Base-by-base conservation (phyloP, 2,113 vertebrate species). In the Neopipo cinnamomea region DNA sequence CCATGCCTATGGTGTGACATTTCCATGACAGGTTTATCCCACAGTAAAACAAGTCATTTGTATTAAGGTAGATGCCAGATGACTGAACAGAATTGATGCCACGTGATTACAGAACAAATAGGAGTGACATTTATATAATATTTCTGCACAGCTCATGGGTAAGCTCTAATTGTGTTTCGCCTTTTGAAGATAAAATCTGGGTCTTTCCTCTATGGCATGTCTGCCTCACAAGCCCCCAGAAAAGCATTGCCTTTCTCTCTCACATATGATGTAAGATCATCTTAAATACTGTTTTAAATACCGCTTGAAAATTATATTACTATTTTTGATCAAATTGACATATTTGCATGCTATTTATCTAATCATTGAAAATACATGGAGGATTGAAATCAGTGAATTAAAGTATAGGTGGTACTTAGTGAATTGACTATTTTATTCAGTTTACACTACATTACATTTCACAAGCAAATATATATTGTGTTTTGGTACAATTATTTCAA, bases 1-100 rank as follows among this genome's bases (percentile, higher is more conserved):
- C 19, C 53, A 33, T 2, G 7, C 12, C 19, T 3, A 3, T 4
- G 8, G 14, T 20, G 21, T 14, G 27, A 41, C 31, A 55, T 56
- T 39, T 31, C 47, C 39, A 20, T 46, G 14, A 21, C 25, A 8
- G 8, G 5, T 13, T 30, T 24, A 56, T 62, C 28, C 15, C 30
- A 12, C 3, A 65, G 39, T 44, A 14, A 47, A 52, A 12, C 1
- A n/a, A 44, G 4, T 16, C 0, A 31, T 46, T 53, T 33, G 0
- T 44, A 17, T 37, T 41, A 44, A 53, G 11, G 23, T 15, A n/a
- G 17, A 23, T 4, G 5, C 46, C 42, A 56, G 37, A 17, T 28
- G 12, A 61, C 30, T 56, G 14, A 56, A 66, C 5, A 53, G 37
- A 27, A 39, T 24, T 66, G 46, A 71, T 6, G 1, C 28, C 53